A percentile compares a stretch with the other conserved stretches of the same genome.
These are phyloP conservation scores for Pampus argenteus DNA, from an alignment of 2,797 vertebrate genomes.

Conservation along the genomic window DNA sequence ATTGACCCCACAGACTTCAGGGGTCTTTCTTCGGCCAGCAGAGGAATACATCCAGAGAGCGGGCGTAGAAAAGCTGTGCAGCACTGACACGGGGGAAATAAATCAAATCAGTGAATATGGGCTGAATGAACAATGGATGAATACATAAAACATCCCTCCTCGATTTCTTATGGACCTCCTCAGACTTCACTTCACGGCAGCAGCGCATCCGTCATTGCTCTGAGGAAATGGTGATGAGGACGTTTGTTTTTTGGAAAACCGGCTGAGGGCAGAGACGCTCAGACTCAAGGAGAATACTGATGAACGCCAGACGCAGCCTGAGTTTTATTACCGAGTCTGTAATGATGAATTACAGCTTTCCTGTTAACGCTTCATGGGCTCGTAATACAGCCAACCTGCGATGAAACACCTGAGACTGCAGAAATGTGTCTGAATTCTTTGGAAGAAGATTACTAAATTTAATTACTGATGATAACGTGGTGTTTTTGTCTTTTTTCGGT, in stretches of 20 bases:
- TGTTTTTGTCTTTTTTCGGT: not conserved
- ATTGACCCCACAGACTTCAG: no score
- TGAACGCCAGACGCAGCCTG: conserved; percentile 40
- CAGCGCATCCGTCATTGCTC: not conserved
- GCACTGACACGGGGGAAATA: not conserved
- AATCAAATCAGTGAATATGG: conserved; percentile 13
- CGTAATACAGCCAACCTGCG: conserved; percentile 29
- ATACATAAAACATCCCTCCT: conserved; percentile 5
- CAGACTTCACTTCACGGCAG: not conserved
- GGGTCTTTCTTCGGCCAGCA: no score
- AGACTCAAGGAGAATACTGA: conserved; percentile 44
- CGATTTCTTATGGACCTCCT: not conserved
- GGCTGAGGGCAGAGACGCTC: conserved; percentile 4
- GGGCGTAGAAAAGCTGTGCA: not conserved
- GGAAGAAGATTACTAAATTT: not conserved
- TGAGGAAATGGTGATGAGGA: conserved; percentile 41
- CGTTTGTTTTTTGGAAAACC: conserved; percentile 26
- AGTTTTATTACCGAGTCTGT: conserved; percentile 52
- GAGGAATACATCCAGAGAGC: not conserved
- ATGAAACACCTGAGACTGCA: conserved; percentile 23
- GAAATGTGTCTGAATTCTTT: not conserved
- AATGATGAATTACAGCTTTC: conserved; percentile 40
- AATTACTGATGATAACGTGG: not conserved
- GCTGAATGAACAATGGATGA: conserved; percentile 32
- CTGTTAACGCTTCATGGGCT: conserved; percentile 19